These are phyloP conservation scores for Doris montereyensis DNA, from an alignment of 2,888 invertebrate species.

Conservation along the genomic window DNA sequence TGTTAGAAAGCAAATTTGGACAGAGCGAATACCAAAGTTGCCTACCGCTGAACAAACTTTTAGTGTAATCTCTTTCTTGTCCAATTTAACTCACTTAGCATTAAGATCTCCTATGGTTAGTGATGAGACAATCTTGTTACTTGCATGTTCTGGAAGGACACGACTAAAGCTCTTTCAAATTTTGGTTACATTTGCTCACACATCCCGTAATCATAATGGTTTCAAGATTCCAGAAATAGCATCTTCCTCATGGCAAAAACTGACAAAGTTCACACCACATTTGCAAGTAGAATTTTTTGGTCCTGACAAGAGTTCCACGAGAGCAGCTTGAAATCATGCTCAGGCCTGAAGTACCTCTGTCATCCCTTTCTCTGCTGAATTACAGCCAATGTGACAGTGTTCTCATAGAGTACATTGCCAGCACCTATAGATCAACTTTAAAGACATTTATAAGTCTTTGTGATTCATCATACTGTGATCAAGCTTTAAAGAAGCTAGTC, in stretches of 20 bases:
- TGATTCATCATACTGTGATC: constrained; percentile 51
- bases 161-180: constrained; percentile 53
- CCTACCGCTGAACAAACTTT: constrained; percentile 46
- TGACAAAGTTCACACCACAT: constrained; percentile 50
- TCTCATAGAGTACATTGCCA: constrained; percentile 49
- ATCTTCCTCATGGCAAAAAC: constrained; percentile 50
- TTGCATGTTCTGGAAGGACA: constrained; percentile 48
- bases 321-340: constrained; percentile 55
- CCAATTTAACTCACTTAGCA: constrained; percentile 51
- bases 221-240: constrained; percentile 53
- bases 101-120: constrained; percentile 61
- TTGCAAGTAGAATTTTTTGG: constrained; percentile 54
- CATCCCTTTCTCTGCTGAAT: constrained; percentile 51
- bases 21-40: constrained; percentile 52
- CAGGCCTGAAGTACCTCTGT: constrained; percentile 57
- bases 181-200: constrained; percentile 52
- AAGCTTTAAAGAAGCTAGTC: constrained; percentile 49
- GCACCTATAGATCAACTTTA: constrained; percentile 51
- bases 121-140: constrained; percentile 50
- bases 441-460: constrained; percentile 52
- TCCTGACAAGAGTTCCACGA: constrained; percentile 54
- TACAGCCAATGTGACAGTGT: constrained; percentile 53
- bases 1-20: constrained; percentile 2
- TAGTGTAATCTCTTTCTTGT: constrained; percentile 49
- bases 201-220: neutral